These are phyloP conservation scores for Xylocopa sonorina DNA, from an alignment of 1,140 invertebrate genomes.

Conservation along the genomic window DNA sequence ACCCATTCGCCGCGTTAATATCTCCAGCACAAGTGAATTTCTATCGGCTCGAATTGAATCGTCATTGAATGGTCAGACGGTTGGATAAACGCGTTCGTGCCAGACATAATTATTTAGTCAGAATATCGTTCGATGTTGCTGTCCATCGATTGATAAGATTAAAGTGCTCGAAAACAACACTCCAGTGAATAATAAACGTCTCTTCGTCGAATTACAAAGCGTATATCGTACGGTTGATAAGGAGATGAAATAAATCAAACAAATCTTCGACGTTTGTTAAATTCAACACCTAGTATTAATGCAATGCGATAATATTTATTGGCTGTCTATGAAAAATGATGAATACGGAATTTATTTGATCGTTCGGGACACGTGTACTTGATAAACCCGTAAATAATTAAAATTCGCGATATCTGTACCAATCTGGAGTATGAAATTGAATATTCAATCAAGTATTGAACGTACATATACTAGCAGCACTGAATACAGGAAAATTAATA, in stretches of 20 bases:
- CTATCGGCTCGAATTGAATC: neutral
- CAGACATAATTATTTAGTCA: neutral
- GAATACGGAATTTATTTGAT: neutral
- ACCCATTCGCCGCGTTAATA: too few species aligned
- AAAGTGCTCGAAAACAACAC: neutral
- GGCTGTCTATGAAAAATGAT: too few species aligned
- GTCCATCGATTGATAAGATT: neutral
- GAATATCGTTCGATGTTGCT: neutral
- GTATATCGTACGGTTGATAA: neutral
- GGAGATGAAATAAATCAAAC: neutral
- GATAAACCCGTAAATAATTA: neutral
- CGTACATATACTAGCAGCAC: too few species aligned
- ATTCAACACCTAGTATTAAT: neutral
- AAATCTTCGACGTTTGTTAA: neutral
- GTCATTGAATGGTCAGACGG: neutral
- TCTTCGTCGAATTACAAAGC: neutral
- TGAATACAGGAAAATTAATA: too few species aligned
- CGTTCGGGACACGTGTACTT: too few species aligned
- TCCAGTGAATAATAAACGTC: neutral
- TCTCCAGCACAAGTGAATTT: too few species aligned
- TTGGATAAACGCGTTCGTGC: neutral
- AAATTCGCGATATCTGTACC: neutral
- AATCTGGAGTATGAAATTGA: neutral
- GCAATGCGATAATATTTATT: too few species aligned
- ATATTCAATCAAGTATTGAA: too few species aligned